Evolutionary conservation across 2,797 vertebrate species (phyloP).

Genomic region (Mormyrops boulengeri): DNA sequence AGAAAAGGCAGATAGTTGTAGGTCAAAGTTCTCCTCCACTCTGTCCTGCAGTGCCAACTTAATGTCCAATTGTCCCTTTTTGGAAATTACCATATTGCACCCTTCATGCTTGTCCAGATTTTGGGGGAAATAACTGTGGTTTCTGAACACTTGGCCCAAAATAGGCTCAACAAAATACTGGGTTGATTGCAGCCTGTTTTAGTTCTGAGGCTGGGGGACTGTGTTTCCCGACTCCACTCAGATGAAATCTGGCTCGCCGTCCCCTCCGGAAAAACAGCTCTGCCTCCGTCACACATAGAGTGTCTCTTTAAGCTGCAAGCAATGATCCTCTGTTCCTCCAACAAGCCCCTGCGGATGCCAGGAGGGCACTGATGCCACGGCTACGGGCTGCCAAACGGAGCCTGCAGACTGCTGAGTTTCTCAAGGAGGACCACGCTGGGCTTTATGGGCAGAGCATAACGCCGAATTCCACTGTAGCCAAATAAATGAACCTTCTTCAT

Average conservation of each 20-base stretch:
- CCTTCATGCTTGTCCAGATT: background rate
- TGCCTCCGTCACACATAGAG: background rate
- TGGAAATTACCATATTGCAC: background rate
- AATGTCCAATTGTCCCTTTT: background rate
- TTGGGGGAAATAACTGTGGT: slow-evolving; percentile 7
- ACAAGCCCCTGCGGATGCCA: background rate
- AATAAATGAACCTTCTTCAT: background rate
- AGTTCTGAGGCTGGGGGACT: background rate
- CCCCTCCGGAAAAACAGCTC: background rate
- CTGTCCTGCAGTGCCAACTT: background rate
- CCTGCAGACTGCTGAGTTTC: background rate
- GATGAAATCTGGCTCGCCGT: background rate
- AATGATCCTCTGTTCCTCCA: background rate
- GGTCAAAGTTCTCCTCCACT: background rate
- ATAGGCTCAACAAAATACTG: background rate
- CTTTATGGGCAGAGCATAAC: background rate
- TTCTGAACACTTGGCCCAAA: background rate
- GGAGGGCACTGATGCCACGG: background rate
- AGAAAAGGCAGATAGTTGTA: background rate
- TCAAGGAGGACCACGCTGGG: background rate
- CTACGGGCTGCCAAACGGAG: background rate
- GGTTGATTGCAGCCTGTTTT: background rate
- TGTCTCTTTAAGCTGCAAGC: background rate
- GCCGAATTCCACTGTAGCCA: background rate
- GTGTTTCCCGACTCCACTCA: background rate